Conservation (phyloP, 2,888 invertebrate genomes). For the Scrobipalpa atriplicella region DNA sequence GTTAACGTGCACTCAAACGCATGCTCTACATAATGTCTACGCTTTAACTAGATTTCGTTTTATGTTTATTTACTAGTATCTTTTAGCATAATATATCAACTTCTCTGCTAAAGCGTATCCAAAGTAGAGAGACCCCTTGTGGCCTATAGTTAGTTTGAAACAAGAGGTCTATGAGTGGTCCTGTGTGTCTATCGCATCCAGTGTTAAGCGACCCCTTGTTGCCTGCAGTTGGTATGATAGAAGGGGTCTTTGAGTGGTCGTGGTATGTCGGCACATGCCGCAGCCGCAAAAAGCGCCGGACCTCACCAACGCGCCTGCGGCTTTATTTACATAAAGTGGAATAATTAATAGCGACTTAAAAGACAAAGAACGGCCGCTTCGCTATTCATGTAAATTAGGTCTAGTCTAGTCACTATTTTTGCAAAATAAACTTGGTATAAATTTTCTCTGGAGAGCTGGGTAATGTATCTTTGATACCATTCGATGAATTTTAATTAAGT, state of each 20-base stretch:
- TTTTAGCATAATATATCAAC: slow-evolving; percentile 56
- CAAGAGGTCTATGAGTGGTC: neutral
- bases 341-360: slow-evolving; percentile 79
- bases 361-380: slow-evolving; percentile 70
- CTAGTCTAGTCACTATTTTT: slow-evolving; percentile 60
- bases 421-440: slow-evolving; percentile 39
- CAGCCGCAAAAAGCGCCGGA: slow-evolving; percentile 58
- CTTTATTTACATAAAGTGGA: slow-evolving; percentile 76
- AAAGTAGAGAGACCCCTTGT: neutral
- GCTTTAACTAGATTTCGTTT: slow-evolving; percentile 28
- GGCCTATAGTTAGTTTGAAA: neutral
- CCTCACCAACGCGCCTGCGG: slow-evolving; percentile 56
- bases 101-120: slow-evolving; percentile 40
- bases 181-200: neutral
- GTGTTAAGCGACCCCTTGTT: neutral
- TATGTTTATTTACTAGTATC: slow-evolving; percentile 48
- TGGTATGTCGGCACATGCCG: slow-evolving; percentile 43
- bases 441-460: slow-evolving; percentile 21
- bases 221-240: neutral
- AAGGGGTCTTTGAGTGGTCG: neutral
- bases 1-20: neutral
- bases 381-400: slow-evolving; percentile 77
- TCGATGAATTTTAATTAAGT: neutral
- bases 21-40: slow-evolving; percentile 11
- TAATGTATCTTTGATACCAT: slow-evolving; percentile 25